Percentiles rank a stretch among this genome's conserved stretches.
Conservation (phyloP, 2,113 vertebrate genomes). For the Herpetotheres cachinnans region DNA sequence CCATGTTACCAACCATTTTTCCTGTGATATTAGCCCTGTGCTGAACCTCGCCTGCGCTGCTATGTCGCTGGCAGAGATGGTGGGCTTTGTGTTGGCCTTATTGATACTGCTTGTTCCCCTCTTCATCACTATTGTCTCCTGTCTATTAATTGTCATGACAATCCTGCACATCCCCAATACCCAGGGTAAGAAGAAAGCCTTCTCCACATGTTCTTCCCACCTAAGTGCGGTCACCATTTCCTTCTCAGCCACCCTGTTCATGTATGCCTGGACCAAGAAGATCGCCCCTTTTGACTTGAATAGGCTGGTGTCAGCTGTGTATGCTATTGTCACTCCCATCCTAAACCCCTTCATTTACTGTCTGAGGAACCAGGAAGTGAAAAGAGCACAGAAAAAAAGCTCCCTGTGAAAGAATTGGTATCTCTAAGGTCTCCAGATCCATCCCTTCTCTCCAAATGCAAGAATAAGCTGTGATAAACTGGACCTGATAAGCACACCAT, state of each 20-base stretch:
- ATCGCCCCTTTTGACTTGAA: not conserved
- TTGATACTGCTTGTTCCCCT: conserved; percentile 3
- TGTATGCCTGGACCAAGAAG: conserved; percentile 15
- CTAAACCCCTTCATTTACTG: not conserved
- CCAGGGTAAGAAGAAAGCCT: conserved; percentile 32
- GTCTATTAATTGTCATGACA: not conserved
- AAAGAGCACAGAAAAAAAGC: not conserved
- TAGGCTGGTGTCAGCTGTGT: conserved; percentile 33
- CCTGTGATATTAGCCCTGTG: conserved; percentile 24
- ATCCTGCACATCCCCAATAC: not conserved
- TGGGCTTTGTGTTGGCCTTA: conserved; percentile 42
- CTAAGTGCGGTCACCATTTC: conserved; percentile 30
- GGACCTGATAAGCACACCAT: not conserved
- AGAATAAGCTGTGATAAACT: not conserved
- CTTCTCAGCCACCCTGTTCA: conserved; percentile 32
- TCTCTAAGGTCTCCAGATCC: not conserved
- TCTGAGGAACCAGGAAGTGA: not conserved
- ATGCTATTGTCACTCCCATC: not conserved
- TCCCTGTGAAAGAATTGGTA: not conserved
- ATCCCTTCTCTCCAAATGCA: not conserved
- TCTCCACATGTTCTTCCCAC: conserved; percentile 50
- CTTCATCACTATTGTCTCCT: not conserved
- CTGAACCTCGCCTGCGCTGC: not conserved
- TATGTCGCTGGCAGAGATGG: not conserved
- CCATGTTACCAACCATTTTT: not conserved